A percentile compares a stretch with the other conserved stretches of the same genome.
Conservation (phyloP, 2,113 vertebrate genomes). For the Phocoena sinus region DNA sequence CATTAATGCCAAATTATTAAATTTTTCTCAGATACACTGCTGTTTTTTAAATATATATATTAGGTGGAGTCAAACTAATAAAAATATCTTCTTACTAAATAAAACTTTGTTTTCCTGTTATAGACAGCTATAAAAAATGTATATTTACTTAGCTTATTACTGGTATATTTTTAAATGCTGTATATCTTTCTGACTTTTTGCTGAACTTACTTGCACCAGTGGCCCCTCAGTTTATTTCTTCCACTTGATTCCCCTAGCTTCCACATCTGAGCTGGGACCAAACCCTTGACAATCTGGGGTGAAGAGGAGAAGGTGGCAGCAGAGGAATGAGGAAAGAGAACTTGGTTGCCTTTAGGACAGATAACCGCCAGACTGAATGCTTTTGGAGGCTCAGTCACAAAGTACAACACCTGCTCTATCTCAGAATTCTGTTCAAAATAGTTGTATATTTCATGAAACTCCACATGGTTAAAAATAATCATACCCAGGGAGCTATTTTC, state of each 20-base stretch:
- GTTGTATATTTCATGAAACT: not conserved
- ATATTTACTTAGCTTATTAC: not conserved
- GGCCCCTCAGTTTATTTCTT: not conserved
- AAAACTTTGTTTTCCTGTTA: slow-evolving; percentile 11
- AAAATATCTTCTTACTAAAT: slow-evolving; percentile 3
- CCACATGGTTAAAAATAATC: not conserved
- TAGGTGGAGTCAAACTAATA: not conserved
- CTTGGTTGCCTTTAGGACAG: not conserved
- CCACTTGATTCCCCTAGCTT: not conserved
- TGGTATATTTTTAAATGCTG: not conserved
- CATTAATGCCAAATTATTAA: slow-evolving; percentile 12
- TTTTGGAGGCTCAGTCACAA: not conserved
- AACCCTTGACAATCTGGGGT: not conserved
- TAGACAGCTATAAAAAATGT: not conserved
- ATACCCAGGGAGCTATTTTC: not conserved
- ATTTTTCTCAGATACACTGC: not conserved
- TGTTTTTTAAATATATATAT: not conserved
- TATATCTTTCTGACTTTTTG: not conserved
- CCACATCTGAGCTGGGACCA: not conserved
- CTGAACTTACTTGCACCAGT: not conserved
- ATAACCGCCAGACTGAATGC: too few relatives aligned
- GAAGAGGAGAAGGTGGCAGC: not conserved
- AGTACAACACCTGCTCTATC: not conserved
- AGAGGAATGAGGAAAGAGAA: not conserved
- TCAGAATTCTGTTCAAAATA: not conserved